A percentile compares a stretch with the other conserved stretches of the same genome.
Evolutionary conservation across 2,113 vertebrate species (phyloP).

Genomic region (Xenotilapia leptura): DNA sequence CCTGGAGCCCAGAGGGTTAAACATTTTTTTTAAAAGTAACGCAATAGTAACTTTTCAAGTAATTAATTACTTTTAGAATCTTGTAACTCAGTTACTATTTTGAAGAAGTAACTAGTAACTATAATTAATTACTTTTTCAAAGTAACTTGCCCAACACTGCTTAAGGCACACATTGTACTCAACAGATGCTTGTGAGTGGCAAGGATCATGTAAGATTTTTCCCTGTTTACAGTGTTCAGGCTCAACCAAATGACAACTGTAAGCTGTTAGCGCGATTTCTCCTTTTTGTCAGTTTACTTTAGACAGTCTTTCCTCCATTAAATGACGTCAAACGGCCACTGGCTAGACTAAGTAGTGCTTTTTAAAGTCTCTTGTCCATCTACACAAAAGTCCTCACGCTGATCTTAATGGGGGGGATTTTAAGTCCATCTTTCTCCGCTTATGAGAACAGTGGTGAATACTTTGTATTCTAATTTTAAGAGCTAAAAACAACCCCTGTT

Average conservation of each 20-base stretch:
- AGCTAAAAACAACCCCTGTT: background rate
- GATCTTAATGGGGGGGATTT: slow-evolving; percentile 45
- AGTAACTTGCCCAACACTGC: background rate
- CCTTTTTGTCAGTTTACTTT: slow-evolving; percentile 65
- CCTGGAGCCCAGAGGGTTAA: background rate
- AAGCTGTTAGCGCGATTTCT: slow-evolving; percentile 57
- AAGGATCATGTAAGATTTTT: slow-evolving; percentile 15
- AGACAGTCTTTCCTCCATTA: slow-evolving; percentile 56
- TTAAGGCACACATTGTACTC: background rate
- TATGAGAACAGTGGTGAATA: slow-evolving; percentile 14
- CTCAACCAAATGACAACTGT: slow-evolving; percentile 61
- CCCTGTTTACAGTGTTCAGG: slow-evolving; percentile 49
- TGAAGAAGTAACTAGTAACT: background rate
- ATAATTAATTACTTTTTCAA: background rate
- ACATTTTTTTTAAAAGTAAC: background rate
- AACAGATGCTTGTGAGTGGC: background rate
- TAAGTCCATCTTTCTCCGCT: slow-evolving; percentile 10
- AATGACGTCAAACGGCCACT: slow-evolving; percentile 62
- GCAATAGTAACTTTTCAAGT: background rate
- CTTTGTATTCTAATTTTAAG: slow-evolving; percentile 50
- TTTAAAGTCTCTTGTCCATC: slow-evolving; percentile 40
- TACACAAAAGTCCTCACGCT: slow-evolving; percentile 39
- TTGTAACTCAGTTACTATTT: background rate
- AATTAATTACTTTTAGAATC: background rate
- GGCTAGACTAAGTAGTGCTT: slow-evolving; percentile 61